Evolutionary conservation across 2,888 invertebrate species (phyloP).

Genomic region (Agonopterix arenella): DNA sequence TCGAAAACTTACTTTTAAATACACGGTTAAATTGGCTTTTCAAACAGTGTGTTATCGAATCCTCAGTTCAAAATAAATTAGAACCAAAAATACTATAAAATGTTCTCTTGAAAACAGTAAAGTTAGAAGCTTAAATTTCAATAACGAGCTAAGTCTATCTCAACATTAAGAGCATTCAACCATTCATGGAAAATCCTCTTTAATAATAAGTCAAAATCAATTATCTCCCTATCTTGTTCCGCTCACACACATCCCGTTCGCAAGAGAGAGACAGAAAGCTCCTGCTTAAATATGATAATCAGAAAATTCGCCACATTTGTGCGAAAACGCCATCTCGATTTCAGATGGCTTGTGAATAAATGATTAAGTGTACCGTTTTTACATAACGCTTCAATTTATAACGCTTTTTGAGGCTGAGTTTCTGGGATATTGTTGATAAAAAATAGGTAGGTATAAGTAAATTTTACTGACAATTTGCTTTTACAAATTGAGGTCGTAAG

Average conservation of each 20-base stretch:
- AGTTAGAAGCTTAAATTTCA: too few species aligned
- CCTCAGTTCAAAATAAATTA: too few species aligned
- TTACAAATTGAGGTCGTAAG: too few species aligned
- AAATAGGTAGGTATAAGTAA: background rate
- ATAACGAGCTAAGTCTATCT: too few species aligned
- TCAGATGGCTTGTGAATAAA: constrained; percentile 47
- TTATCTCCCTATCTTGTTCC: background rate
- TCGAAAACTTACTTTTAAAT: too few species aligned
- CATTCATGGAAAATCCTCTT: constrained; percentile 2
- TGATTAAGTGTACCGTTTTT: constrained; percentile 44
- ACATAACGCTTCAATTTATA: constrained; percentile 43
- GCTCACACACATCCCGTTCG: background rate
- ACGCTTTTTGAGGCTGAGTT: constrained; percentile 11
- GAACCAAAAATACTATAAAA: too few species aligned
- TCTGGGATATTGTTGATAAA: background rate
- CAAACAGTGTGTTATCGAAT: too few species aligned
- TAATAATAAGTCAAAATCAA: constrained; percentile 10
- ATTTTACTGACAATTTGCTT: too few species aligned
- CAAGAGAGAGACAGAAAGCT: constrained; percentile 19
- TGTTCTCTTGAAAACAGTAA: too few species aligned
- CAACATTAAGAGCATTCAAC: too few species aligned
- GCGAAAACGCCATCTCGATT: constrained; percentile 29
- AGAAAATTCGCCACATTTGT: constrained; percentile 55
- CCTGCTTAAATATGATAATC: constrained; percentile 68
- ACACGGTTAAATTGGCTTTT: too few species aligned